Percentiles rank a stretch among this genome's conserved stretches.
These are phyloP conservation scores for Pseudomyrmex sp. DNA, from an alignment of 1,140 invertebrate species.

Conservation along the genomic window DNA sequence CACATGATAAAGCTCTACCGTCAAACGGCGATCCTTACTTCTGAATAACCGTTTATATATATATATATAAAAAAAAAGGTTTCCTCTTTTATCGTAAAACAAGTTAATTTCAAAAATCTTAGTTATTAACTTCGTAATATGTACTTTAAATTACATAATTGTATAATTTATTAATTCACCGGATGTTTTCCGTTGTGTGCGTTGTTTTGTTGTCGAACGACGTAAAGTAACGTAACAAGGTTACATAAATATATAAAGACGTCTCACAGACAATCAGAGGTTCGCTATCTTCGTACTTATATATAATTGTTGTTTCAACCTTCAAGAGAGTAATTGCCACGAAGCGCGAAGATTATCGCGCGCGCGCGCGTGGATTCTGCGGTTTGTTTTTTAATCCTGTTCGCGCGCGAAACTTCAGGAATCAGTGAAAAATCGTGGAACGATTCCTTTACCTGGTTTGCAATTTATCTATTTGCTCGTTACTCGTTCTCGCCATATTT, in stretches of 20 bases:
- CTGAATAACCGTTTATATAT: conserved; percentile 20
- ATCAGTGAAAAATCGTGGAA: background rate
- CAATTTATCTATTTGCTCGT: background rate
- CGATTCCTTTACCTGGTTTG: conserved; percentile 2
- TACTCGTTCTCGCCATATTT: conserved; percentile 16
- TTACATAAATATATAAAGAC: background rate
- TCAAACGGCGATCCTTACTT: background rate
- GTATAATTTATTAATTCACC: no score
- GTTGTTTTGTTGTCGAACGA: no score
- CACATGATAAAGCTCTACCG: background rate
- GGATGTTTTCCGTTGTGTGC: no score
- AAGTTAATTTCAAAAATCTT: no score
- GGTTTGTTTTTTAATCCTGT: background rate
- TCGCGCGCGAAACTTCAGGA: background rate
- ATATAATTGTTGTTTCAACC: background rate
- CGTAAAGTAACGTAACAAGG: background rate
- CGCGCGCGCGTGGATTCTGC: background rate
- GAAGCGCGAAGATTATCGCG: background rate
- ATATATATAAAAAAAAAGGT: background rate
- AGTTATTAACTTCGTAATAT: no score
- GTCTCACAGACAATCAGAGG: background rate
- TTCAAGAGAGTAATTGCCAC: conserved; percentile 7
- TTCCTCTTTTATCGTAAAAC: no score
- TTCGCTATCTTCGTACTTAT: conserved; percentile 4
- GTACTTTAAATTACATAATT: no score